Evolutionary conservation across 2,113 vertebrate species (phyloP).

Genomic region (Poeciliopsis prolifica): DNA sequence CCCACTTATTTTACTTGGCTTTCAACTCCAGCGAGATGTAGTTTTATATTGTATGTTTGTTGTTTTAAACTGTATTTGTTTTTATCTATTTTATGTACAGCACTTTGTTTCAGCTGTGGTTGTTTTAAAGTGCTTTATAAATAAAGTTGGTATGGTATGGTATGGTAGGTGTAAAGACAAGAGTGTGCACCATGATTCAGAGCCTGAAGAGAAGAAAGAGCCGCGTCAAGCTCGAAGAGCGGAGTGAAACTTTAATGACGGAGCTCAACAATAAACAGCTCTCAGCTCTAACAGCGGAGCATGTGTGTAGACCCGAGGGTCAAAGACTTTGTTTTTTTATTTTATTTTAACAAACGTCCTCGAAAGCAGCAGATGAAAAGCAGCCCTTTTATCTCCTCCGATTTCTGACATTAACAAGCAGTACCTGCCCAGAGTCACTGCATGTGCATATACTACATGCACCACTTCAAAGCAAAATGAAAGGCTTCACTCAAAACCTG

Average conservation of each 20-base stretch:
- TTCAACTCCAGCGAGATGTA: no score
- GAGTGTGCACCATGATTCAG: slow-evolving; percentile 28
- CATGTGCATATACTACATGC: slow-evolving; percentile 21
- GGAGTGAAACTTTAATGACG: slow-evolving; percentile 18
- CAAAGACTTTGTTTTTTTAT: slow-evolving; percentile 17
- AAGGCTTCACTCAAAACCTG: slow-evolving; percentile 41
- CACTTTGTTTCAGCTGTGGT: no score
- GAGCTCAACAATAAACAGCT: slow-evolving; percentile 15
- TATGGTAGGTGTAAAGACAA: slow-evolving; percentile 9
- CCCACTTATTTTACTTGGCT: no score
- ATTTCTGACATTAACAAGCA: slow-evolving; percentile 68
- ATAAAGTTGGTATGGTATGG: no score
- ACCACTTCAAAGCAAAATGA: slow-evolving; percentile 65
- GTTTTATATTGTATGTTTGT: no score
- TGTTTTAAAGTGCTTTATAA: no score
- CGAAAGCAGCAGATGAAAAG: slow-evolving; percentile 42
- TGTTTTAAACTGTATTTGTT: no score
- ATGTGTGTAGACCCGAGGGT: slow-evolving; percentile 29
- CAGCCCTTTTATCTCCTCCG: slow-evolving; percentile 62
- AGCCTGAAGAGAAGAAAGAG: slow-evolving; percentile 23
- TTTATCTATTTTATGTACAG: no score
- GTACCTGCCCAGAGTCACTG: slow-evolving; percentile 60
- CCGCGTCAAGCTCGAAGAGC: slow-evolving; percentile 4
- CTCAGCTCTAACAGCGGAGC: slow-evolving; percentile 13
- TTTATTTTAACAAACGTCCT: slow-evolving; percentile 42